Conservation (phyloP, 2,797 vertebrate species). For the Mus caroli region DNA sequence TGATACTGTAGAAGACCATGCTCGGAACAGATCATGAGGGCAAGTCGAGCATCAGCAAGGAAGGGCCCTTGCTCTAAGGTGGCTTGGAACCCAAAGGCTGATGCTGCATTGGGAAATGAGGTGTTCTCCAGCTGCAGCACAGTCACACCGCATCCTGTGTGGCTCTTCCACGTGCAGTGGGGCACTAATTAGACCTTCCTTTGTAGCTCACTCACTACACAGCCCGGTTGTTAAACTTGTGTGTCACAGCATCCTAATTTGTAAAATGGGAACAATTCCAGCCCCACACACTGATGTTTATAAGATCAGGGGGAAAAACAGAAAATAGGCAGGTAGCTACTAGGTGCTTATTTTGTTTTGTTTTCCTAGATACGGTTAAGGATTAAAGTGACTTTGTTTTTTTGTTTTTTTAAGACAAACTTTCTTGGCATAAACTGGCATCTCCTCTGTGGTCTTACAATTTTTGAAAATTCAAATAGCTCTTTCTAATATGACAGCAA, state of each 20-base stretch:
- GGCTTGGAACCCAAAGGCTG: not conserved
- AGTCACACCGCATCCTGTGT: not conserved
- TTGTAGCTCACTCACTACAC: constrained; percentile 6
- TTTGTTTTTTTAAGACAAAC: constrained; percentile 7
- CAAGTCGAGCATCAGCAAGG: not conserved
- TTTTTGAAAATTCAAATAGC: constrained; percentile 39
- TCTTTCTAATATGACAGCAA: not conserved
- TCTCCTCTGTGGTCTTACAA: not conserved
- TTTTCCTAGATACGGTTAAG: constrained; percentile 19
- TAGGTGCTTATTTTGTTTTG: not conserved
- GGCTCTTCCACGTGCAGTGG: not conserved
- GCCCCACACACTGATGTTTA: not conserved
- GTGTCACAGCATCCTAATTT: not conserved
- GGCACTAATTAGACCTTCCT: not conserved
- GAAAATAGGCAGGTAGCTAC: not conserved
- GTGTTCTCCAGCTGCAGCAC: not conserved
- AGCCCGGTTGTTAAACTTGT: constrained; percentile 18
- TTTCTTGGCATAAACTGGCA: constrained; percentile 28
- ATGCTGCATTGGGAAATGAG: not conserved
- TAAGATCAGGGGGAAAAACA: constrained; percentile 13
- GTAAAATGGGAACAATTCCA: constrained; percentile 24
- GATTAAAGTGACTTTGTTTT: not conserved
- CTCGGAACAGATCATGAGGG: not conserved
- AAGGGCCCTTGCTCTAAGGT: not conserved
- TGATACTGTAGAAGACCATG: constrained; percentile 45